Evolutionary conservation across 2,888 invertebrate species (phyloP), one percentile per base, ranked within the genome.

Genomic region (Andrena camellia): DNA sequence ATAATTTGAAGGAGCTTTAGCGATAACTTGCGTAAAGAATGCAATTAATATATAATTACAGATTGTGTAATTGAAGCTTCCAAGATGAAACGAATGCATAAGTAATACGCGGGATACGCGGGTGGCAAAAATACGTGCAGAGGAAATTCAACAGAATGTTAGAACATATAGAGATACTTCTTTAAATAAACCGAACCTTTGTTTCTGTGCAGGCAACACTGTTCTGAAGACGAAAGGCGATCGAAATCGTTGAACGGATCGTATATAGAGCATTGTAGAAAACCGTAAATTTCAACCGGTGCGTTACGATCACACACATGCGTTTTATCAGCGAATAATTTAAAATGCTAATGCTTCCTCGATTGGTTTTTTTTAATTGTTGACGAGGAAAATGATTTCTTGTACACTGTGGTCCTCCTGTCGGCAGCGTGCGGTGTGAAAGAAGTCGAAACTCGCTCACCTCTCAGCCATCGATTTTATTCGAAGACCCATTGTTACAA

Each of bases 391-490:
- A 52, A 70, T 52, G 57, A 54, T 64, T 64, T 64, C 35, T 60
- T 42, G 35, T 2, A 64, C 68, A 20, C 42, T 50, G 7, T 54
- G n/a, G 17, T 33, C 31, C 8, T 60, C 35, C 20, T 59, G 31
- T 68, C 64, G 52, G 17, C 68, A 78, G 69, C 42, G 70, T 48
- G 54, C 26, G 17, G 13, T 35, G 57, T 64, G 54, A 82, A 79
- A 70, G 66, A 82, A 75, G 20, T 62, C 63, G 63, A 80, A 80
- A 80, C 31, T 63, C 60, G 66, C 70, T 52, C 74, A 70, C 67
- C 54, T 62, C 48, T 62, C 48, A 26, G 50, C 23, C 60, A 52
- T 35, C 20, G 73, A 59, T 26, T 50, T 57, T 80, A 63, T 33
- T 62, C n/a, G 6, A 20, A 63, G 23, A 13, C 48, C 48, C 57